Conservation (phyloP, 1,140 invertebrate species). For the Drosophila asahinai region DNA sequence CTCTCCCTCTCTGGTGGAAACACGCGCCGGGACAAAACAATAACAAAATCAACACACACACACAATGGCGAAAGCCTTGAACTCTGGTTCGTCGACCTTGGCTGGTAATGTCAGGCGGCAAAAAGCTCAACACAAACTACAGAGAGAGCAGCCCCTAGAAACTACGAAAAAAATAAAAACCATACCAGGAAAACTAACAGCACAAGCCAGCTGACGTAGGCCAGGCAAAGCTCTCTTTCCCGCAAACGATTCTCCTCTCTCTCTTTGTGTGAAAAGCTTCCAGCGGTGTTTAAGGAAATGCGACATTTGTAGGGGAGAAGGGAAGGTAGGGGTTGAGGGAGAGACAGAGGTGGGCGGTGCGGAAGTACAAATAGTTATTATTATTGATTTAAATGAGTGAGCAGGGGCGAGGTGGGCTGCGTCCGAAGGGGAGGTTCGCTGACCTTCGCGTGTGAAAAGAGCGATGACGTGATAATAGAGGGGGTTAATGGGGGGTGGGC, state of each 20-base stretch:
- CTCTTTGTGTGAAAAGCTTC: conserved; percentile 53
- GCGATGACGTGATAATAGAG: conserved; percentile 31
- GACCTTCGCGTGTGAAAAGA: conserved; percentile 73
- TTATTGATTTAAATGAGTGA: conserved; percentile 69
- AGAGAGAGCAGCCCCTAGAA: conserved; percentile 53
- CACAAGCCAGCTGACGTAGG: conserved; percentile 37
- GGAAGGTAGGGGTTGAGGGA: too few relatives aligned
- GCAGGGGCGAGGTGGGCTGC: background rate
- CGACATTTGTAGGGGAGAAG: conserved; percentile 22
- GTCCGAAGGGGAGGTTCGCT: conserved; percentile 51
- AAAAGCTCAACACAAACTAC: conserved; percentile 28
- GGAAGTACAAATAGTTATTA: conserved; percentile 71
- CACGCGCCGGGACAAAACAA: conserved; percentile 57
- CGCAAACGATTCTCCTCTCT: conserved; percentile 1
- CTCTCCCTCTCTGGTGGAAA: background rate
- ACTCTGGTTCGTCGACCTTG: conserved; percentile 90
- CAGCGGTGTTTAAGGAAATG: conserved; percentile 62
- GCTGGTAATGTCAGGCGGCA: conserved; percentile 69
- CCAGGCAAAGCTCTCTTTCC: conserved; percentile 33
- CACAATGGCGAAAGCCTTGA: conserved; percentile 71
- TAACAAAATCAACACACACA: conserved; percentile 17
- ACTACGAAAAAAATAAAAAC: conserved; percentile 32
- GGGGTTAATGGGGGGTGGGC: background rate
- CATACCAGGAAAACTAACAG: conserved; percentile 44
- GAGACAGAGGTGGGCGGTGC: conserved; percentile 51